Percentiles rank a stretch among this genome's conserved stretches.
phyloP scores from a whole-genome alignment of 2,888 invertebrate genomes.

The Caenorhabditis sp. region DNA sequence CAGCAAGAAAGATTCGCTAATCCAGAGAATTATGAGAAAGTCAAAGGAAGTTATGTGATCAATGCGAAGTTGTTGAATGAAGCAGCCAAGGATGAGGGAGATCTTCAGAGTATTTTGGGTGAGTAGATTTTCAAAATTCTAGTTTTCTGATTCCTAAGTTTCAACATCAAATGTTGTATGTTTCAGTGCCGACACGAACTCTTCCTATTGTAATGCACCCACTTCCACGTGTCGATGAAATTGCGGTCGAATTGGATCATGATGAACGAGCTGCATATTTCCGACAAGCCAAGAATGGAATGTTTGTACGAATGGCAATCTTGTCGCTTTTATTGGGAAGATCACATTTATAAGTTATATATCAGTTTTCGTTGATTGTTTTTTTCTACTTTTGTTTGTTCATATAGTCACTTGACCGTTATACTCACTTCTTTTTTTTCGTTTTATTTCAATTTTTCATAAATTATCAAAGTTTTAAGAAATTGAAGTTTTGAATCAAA shows the following conservation, averaged over 20 bases:
- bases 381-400: conserved; percentile 8
- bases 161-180: no score
- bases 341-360: conserved; percentile 20
- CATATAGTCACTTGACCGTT: conserved; percentile 7
- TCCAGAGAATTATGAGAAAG: conserved; percentile 28
- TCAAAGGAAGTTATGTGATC: conserved; percentile 82
- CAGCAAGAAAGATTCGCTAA: conserved; percentile 78
- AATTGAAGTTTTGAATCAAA: not conserved
- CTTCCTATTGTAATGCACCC: conserved; percentile 84
- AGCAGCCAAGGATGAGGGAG: conserved; percentile 35
- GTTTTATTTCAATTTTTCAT: not conserved
- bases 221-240: conserved; percentile 90
- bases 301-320: conserved; percentile 97
- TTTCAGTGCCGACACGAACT: conserved; percentile 37
- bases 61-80: conserved; percentile 94
- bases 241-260: conserved; percentile 90
- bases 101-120: conserved; percentile 22
- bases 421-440: conserved; percentile 4
- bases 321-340: conserved; percentile 86
- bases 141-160: no score
- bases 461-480: not conserved
- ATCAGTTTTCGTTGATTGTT: conserved; percentile 2
- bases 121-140: no score
- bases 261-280: conserved; percentile 98
- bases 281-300: conserved; percentile 94